A percentile compares a stretch with the other conserved stretches of the same genome.
phyloP scores from a whole-genome alignment of 1,140 invertebrate genomes.

The Rhynchophorus ferrugineus region DNA sequence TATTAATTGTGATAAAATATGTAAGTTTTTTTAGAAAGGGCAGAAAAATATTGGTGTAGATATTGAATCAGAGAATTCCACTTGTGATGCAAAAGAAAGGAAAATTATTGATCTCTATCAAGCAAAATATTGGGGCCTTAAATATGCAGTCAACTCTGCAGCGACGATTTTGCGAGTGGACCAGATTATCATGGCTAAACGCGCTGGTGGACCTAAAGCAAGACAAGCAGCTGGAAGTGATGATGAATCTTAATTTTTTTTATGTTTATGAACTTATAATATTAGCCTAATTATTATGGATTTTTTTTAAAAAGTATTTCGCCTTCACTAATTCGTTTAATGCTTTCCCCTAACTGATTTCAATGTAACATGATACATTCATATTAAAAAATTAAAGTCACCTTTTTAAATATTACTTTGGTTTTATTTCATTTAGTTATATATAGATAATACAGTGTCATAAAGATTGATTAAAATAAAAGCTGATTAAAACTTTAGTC shows the following conservation, averaged over 20 bases:
- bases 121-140: slow-evolving; percentile 88
- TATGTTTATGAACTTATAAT: too few relatives aligned
- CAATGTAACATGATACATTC: too few relatives aligned
- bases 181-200: slow-evolving; percentile 98
- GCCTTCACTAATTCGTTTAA: too few relatives aligned
- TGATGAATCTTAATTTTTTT: slow-evolving; percentile 48
- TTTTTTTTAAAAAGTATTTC: too few relatives aligned
- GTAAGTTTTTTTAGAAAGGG: slow-evolving; percentile 56
- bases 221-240: slow-evolving; percentile 59
- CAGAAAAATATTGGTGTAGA: slow-evolving; percentile 80
- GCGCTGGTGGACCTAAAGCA: slow-evolving; percentile 89
- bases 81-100: slow-evolving; percentile 66
- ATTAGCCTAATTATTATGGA: too few relatives aligned
- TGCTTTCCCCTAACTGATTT: too few relatives aligned
- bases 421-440: too few relatives aligned
- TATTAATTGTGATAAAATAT: neutral
- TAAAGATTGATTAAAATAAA: too few relatives aligned
- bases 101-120: slow-evolving; percentile 80
- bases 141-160: slow-evolving; percentile 90
- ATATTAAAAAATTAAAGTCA: too few relatives aligned
- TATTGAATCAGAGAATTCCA: slow-evolving; percentile 67
- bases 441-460: too few relatives aligned
- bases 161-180: slow-evolving; percentile 94
- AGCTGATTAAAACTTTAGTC: too few relatives aligned
- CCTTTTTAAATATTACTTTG: too few relatives aligned